These are phyloP conservation scores for Poeciliopsis gracilis DNA, from an alignment of 2,797 vertebrate genomes.

Conservation along the genomic window DNA sequence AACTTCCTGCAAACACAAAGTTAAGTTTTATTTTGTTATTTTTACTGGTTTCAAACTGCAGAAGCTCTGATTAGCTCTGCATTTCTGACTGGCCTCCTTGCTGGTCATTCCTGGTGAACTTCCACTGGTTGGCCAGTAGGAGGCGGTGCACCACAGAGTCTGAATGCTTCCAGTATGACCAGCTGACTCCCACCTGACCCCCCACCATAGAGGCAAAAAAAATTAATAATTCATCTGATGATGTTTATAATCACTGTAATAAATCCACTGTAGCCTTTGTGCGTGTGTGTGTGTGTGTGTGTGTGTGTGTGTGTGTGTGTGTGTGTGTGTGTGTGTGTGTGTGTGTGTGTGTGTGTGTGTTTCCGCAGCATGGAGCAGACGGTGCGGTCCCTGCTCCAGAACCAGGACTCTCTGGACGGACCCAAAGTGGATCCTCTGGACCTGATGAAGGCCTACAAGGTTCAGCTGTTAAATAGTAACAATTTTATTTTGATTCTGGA, in stretches of 20 bases:
- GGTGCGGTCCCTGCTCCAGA: slow-evolving; percentile 86
- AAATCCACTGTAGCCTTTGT: slow-evolving; percentile 16
- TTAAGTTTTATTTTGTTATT: not conserved
- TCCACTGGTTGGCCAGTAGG: not conserved
- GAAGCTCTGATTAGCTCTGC: too few relatives aligned
- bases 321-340: not conserved
- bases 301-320: not conserved
- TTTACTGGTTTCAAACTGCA: not conserved
- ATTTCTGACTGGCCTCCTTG: too few relatives aligned
- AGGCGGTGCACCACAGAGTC: not conserved
- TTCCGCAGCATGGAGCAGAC: slow-evolving; percentile 91
- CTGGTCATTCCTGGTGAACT: not conserved
- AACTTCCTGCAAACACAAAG: not conserved
- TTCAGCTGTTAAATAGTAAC: slow-evolving; percentile 38
- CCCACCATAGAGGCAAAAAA: not conserved
- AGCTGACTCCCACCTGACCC: not conserved
- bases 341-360: slow-evolving; percentile 12
- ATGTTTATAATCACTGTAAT: not conserved
- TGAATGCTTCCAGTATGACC: not conserved
- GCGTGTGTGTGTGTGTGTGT: not conserved
- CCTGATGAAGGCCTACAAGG: slow-evolving; percentile 88
- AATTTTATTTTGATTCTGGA: not conserved
- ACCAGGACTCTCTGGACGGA: slow-evolving; percentile 84
- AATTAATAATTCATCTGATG: not conserved
- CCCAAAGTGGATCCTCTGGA: slow-evolving; percentile 84